These are phyloP conservation scores for Sepioteuthis lessoniana DNA, from an alignment of 2,888 invertebrate species.

Conservation along the genomic window DNA sequence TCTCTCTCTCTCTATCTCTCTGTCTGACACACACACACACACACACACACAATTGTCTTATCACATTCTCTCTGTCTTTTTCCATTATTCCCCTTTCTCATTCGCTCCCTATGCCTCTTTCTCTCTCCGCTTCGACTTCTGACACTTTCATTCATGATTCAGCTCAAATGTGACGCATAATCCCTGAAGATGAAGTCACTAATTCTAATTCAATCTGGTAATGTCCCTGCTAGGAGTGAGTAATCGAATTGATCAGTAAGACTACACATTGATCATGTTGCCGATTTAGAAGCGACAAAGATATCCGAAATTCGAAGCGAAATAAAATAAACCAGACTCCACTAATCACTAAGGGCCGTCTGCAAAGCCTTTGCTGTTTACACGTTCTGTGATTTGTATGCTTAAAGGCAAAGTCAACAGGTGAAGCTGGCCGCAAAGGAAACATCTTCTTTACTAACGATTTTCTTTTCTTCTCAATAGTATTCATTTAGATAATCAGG, in stretches of 20 bases:
- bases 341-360: not conserved
- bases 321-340: not conserved
- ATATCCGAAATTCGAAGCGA: not conserved
- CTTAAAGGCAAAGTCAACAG: not conserved
- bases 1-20: too few species aligned
- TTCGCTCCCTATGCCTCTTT: not conserved
- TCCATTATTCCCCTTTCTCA: not conserved
- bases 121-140: not conserved
- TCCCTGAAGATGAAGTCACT: not conserved
- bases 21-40: too few species aligned
- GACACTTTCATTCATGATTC: not conserved
- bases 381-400: not conserved
- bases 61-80: not conserved
- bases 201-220: not conserved
- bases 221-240: not conserved
- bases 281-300: not conserved
- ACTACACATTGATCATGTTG: conserved; percentile 17
- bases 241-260: not conserved
- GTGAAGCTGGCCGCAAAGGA: not conserved
- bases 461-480: not conserved
- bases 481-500: not conserved
- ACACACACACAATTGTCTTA: too few species aligned
- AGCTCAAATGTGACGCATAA: not conserved
- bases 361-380: not conserved
- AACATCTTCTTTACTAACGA: not conserved